These are phyloP conservation scores for Leptopilina myrica DNA, from an alignment of 2,888 invertebrate species.

Conservation along the genomic window DNA sequence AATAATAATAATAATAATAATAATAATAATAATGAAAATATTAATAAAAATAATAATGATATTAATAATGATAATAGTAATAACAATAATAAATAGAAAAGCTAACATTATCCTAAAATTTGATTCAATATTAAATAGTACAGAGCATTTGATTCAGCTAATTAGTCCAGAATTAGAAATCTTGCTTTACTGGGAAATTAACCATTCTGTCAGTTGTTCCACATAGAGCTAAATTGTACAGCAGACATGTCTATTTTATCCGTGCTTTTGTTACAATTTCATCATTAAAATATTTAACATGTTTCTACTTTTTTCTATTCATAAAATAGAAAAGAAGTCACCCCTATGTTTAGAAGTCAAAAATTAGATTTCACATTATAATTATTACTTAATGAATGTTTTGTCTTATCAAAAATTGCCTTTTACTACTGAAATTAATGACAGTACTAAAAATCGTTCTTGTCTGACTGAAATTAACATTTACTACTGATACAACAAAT, in stretches of 20 bases:
- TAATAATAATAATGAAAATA: no score
- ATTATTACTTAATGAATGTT: no score
- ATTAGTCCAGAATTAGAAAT: slow-evolving; percentile 13
- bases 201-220: slow-evolving; percentile 9
- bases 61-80: not conserved
- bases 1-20: not conserved
- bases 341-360: no score
- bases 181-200: slow-evolving; percentile 2
- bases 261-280: not conserved
- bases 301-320: not conserved
- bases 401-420: no score
- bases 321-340: not conserved
- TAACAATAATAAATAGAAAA: not conserved
- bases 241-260: not conserved
- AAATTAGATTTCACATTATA: no score
- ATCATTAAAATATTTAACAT: not conserved
- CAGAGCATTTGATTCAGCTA: slow-evolving; percentile 4
- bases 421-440: no score
- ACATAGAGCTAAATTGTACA: not conserved
- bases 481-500: no score
- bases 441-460: no score
- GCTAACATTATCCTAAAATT: not conserved
- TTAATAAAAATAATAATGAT: not conserved
- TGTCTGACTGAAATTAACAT: no score
- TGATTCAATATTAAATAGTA: not conserved